Evolutionary conservation across 1,140 invertebrate genomes (phyloP).

Genomic region (Meteorus sp.): DNA sequence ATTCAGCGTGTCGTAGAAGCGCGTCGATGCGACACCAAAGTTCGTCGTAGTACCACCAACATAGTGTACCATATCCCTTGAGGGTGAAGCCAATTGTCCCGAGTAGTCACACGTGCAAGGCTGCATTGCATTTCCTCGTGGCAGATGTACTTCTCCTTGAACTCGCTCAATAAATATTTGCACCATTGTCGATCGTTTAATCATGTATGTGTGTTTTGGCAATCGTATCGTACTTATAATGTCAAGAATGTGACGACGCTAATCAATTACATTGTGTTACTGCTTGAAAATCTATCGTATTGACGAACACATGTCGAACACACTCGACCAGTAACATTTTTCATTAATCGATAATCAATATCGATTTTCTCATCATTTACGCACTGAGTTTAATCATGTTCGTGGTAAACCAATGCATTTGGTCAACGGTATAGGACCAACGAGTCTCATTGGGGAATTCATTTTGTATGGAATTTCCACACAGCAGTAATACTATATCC

Average conservation of each 20-base stretch:
- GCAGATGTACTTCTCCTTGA: not conserved
- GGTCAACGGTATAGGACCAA: slow-evolving; percentile 2
- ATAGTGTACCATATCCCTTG: not conserved
- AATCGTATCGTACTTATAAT: no score
- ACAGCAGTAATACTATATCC: slow-evolving; percentile 1
- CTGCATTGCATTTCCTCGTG: no score
- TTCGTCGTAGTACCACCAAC: not conserved
- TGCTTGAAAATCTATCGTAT: not conserved
- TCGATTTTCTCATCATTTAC: no score
- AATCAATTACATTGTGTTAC: not conserved
- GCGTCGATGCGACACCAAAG: slow-evolving; percentile 8
- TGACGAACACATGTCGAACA: not conserved
- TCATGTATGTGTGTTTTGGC: not conserved
- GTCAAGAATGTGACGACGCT: no score
- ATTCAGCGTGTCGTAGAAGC: slow-evolving; percentile 7
- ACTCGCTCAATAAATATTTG: no score
- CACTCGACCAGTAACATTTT: not conserved
- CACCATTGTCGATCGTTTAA: not conserved
- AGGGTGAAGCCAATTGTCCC: not conserved
- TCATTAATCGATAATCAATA: slow-evolving; percentile 2
- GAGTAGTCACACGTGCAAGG: not conserved
- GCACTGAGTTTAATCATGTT: slow-evolving; percentile 8
- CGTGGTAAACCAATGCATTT: slow-evolving; percentile 10
- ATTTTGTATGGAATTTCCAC: slow-evolving; percentile 16
- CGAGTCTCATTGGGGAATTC: slow-evolving; percentile 15